Percentiles rank a stretch among this genome's conserved stretches.
phyloP scores from a whole-genome alignment of 2,797 vertebrate species.

The Chromis chromis region DNA sequence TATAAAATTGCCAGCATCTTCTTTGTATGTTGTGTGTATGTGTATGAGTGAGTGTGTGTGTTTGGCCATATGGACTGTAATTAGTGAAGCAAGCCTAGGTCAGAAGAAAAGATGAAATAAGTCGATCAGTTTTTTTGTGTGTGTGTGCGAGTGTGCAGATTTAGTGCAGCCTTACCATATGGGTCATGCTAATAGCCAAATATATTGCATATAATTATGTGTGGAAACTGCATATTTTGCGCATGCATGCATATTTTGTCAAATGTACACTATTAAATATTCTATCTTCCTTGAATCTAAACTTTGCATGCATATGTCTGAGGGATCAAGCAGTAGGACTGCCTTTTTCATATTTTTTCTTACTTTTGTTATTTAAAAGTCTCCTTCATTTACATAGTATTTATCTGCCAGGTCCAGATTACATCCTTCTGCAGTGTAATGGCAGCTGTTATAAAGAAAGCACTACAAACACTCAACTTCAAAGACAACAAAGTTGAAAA shows the following conservation, averaged over 20 bases:
- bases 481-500: constrained; percentile 68
- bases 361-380: constrained; percentile 27
- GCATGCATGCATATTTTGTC: not conserved
- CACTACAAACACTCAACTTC: constrained; percentile 60
- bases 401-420: constrained; percentile 68
- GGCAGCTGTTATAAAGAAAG: constrained; percentile 47
- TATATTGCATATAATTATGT: constrained; percentile 6
- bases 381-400: constrained; percentile 42
- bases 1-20: constrained; percentile 34
- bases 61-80: constrained; percentile 55
- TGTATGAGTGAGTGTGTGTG: constrained; percentile 6
- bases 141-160: not conserved
- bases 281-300: not conserved
- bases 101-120: constrained; percentile 15
- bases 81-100: constrained; percentile 46
- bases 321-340: constrained; percentile 18
- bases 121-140: not conserved
- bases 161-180: constrained; percentile 3
- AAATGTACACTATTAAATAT: not conserved
- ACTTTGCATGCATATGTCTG: constrained; percentile 9
- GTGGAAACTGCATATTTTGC: not conserved
- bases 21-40: not conserved
- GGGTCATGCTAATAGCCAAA: constrained; percentile 22
- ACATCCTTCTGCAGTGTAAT: constrained; percentile 55
- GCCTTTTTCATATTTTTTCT: constrained; percentile 19